Percentiles rank a stretch among this genome's conserved stretches.
These are phyloP conservation scores for Hycleus phaleratus DNA, from an alignment of 1,140 invertebrate genomes.

Conservation along the genomic window DNA sequence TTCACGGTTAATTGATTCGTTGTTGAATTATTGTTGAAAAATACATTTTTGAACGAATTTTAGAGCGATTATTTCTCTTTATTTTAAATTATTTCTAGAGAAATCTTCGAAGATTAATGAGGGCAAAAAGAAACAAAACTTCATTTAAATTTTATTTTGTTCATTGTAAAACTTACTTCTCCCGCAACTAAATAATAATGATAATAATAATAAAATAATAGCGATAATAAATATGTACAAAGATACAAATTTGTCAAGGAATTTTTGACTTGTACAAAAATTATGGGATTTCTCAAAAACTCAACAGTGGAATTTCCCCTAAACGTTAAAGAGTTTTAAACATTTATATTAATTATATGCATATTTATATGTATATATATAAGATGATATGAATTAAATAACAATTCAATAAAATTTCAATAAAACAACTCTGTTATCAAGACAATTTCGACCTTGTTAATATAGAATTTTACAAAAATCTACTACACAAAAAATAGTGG, in stretches of 20 bases:
- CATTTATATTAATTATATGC: too few relatives aligned
- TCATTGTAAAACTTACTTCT: slow-evolving; percentile 28
- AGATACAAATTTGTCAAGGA: slow-evolving; percentile 22
- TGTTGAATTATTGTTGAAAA: background rate
- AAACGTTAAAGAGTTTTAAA: too few relatives aligned
- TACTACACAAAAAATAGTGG: slow-evolving; percentile 14
- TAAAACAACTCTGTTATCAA: slow-evolving; percentile 17
- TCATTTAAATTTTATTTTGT: slow-evolving; percentile 15
- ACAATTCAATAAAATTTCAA: slow-evolving; percentile 31
- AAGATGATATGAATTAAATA: slow-evolving; percentile 30
- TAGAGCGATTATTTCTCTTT: too few relatives aligned
- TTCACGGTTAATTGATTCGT: too few relatives aligned
- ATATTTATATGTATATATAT: slow-evolving; percentile 6
- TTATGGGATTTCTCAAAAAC: background rate
- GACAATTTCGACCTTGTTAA: slow-evolving; percentile 2
- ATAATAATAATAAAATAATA: too few relatives aligned
- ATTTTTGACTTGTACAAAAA: background rate
- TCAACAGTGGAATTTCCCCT: background rate
- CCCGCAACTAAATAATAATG: slow-evolving; percentile 16
- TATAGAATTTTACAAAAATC: slow-evolving; percentile 11
- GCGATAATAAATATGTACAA: slow-evolving; percentile 24
- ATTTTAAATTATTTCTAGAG: too few relatives aligned
- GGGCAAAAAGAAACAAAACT: background rate
- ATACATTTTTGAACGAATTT: background rate
- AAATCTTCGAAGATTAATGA: background rate